Evolutionary conservation across 2,797 vertebrate species (phyloP).

Genomic region (Chloroceryle inda): DNA sequence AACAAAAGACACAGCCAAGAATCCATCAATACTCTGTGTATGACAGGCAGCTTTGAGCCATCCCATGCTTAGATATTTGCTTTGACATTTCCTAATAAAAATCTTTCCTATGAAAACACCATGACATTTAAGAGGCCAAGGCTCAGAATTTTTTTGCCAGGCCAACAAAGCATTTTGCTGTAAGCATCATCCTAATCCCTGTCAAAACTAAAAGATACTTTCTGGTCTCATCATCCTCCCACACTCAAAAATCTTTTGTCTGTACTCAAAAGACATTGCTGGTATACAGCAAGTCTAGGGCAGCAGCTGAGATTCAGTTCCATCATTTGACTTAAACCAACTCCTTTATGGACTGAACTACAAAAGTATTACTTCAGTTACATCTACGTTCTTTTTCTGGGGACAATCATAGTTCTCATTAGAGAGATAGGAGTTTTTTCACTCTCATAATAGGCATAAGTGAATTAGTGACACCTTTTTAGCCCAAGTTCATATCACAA

Average conservation of each 20-base stretch:
- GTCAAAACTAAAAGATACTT: neutral
- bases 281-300: neutral
- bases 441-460: neutral
- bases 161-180: neutral
- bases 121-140: neutral
- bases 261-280: neutral
- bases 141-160: conserved; percentile 17
- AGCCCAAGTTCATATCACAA: neutral
- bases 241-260: neutral
- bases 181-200: neutral
- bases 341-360: neutral
- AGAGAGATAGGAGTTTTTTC: neutral
- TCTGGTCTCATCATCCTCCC: neutral
- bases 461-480: neutral
- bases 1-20: conserved; percentile 75
- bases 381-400: neutral
- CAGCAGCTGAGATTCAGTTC: neutral
- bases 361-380: neutral
- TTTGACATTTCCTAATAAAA: conserved; percentile 67
- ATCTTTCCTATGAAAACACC: conserved; percentile 17
- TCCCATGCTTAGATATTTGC: conserved; percentile 45
- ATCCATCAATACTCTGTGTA: conserved; percentile 64
- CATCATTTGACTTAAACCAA: neutral
- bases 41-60: conserved; percentile 59
- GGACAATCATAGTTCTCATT: neutral